Evolutionary conservation across 2,797 vertebrate species (phyloP), one percentile per base, ranked within the genome.

Genomic region (Megalops cyprinoides): DNA sequence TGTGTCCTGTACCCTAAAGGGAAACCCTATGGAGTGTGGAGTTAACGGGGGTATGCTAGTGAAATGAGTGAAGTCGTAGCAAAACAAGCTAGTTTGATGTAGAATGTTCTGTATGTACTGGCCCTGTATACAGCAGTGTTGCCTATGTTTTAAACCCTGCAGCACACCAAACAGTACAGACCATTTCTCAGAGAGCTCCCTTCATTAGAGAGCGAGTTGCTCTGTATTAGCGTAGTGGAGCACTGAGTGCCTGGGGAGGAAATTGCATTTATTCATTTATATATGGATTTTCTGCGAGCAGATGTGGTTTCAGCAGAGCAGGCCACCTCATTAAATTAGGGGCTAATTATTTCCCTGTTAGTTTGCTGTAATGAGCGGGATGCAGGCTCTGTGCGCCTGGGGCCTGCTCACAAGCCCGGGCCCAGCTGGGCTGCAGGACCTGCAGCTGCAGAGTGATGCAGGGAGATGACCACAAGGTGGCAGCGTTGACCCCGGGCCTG

Each of bases 251-350:
- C 4, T n/a, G 18, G 18, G 4, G 20, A 37, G 20, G 77, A 69
- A 49, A 37, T 37, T 67, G 67, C 23, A 23, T 71, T 69, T 51
- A 55, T 71, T 44, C 49, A 53, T 79, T 71, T 39, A 39, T 71
- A 18, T 39, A 51, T 69, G 28, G 23, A 4, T 51, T 51, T 75
- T 28, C 25, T 25, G n/a, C 34, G 20, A 20, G 25, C 53, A 77
- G 20, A 77, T 56, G 44, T 56, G 14, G 56, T 56, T 56, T n/a
- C 34, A 58, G 15, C 39, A 20, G 75, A 77, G 53, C 28, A 31
- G 73, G 67, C 69, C 42, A 34, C 44, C 73, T 62, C 71, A 37
- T 62, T 34, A 74, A 69, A 55, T 48, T 75, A 31, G 71, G 39
- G 12, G 71, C 5, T 28, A 60, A 48, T 62, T 44, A 74, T 67